Conservation (phyloP, 1,140 invertebrate species). For the Dreissena rostriformis region DNA sequence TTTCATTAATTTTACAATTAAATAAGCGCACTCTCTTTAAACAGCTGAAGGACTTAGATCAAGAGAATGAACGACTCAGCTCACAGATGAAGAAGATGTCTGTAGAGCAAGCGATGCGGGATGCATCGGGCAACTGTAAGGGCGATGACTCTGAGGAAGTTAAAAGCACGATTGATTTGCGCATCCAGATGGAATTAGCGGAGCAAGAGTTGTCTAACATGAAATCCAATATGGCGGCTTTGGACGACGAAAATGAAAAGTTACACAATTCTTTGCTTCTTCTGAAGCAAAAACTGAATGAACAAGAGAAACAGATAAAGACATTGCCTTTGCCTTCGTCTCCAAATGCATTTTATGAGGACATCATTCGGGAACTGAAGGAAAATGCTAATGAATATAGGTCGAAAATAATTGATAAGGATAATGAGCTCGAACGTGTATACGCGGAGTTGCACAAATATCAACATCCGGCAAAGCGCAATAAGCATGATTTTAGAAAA, state of each 20-base stretch:
- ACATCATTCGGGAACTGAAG: constrained; percentile 71
- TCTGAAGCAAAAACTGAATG: constrained; percentile 86
- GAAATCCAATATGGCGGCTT: constrained; percentile 90
- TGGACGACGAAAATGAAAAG: constrained; percentile 90
- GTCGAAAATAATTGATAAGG: constrained; percentile 91
- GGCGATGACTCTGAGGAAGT: constrained; percentile 21
- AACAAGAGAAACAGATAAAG: constrained; percentile 62
- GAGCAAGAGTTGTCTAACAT: constrained; percentile 92
- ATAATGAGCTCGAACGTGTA: constrained; percentile 89
- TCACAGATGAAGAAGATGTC: constrained; percentile 97
- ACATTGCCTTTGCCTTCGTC: constrained; percentile 64
- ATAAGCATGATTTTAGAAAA: constrained; percentile 73
- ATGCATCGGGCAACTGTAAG: constrained; percentile 19
- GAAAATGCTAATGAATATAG: constrained; percentile 86
- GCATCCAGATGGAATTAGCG: constrained; percentile 92
- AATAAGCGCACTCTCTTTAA: not conserved
- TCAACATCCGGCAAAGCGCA: constrained; percentile 78
- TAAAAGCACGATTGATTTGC: constrained; percentile 73
- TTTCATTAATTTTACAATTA: no score
- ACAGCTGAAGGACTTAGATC: constrained; percentile 90
- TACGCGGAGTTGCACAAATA: constrained; percentile 86
- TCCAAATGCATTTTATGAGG: constrained; percentile 73
- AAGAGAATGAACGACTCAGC: constrained; percentile 95
- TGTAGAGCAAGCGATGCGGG: constrained; percentile 67
- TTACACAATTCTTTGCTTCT: constrained; percentile 88